Percentiles rank a stretch among this genome's conserved stretches.
These are phyloP conservation scores for Melipona bicolor DNA, from an alignment of 2,888 invertebrate genomes.

Conservation along the genomic window DNA sequence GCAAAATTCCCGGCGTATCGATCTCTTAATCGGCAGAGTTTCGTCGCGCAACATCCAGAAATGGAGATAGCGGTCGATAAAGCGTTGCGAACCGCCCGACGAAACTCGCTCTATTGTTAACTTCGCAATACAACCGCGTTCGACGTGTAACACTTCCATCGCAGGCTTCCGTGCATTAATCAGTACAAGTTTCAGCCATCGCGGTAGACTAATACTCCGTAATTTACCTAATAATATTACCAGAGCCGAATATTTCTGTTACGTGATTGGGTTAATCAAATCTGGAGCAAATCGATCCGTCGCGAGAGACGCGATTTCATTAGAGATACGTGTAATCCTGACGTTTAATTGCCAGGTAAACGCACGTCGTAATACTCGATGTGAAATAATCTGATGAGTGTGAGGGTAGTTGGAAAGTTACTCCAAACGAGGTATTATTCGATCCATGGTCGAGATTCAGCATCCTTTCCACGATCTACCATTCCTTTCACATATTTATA, in stretches of 20 bases:
- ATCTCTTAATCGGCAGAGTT: conserved; percentile 33
- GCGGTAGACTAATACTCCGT: background rate
- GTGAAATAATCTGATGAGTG: background rate
- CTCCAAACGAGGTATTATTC: too few species aligned
- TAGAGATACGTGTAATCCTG: too few species aligned
- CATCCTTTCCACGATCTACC: too few species aligned
- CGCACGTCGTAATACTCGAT: background rate
- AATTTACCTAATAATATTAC: conserved; percentile 2
- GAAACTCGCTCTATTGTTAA: conserved; percentile 12
- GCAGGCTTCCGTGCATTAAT: conserved; percentile 4
- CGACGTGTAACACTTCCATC: background rate
- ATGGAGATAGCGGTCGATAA: conserved; percentile 13
- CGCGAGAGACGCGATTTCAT: background rate
- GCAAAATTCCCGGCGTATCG: conserved; percentile 30
- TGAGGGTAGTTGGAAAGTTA: background rate
- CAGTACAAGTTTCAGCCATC: conserved; percentile 3
- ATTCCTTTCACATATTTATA: background rate
- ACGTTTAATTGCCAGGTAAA: too few species aligned
- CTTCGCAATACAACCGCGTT: background rate
- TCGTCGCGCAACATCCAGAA: background rate
- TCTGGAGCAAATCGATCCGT: background rate
- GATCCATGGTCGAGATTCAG: too few species aligned
- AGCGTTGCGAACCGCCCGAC: background rate
- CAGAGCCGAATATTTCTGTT: background rate
- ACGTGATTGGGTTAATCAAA: background rate